Percentiles rank a stretch among this genome's conserved stretches.
These are phyloP conservation scores for Momotus momota DNA, from an alignment of 2,797 vertebrate species.

Conservation along the genomic window DNA sequence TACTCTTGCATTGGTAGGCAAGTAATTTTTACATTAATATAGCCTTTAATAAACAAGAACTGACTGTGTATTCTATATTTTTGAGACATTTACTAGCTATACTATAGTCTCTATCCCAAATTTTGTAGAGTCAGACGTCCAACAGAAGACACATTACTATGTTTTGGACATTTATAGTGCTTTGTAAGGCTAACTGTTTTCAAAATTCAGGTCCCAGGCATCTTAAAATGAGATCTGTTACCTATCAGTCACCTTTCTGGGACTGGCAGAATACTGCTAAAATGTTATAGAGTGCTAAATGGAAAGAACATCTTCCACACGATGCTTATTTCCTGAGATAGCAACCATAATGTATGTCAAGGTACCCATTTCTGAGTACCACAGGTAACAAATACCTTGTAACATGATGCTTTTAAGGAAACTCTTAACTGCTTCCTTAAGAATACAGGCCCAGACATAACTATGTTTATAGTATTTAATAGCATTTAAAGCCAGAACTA, in stretches of 20 bases:
- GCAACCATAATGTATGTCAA: neutral
- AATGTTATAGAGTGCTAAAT: neutral
- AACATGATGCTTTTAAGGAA: neutral
- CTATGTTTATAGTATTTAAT: neutral
- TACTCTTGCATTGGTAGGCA: neutral
- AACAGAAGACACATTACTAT: neutral
- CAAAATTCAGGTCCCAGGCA: neutral
- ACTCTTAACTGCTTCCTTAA: neutral
- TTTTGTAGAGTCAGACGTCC: neutral
- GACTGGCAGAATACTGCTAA: neutral
- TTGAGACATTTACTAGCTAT: neutral
- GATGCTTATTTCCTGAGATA: neutral
- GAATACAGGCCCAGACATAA: neutral
- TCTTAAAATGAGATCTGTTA: neutral
- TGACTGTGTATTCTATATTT: neutral
- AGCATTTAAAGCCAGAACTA: neutral
- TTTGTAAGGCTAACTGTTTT: neutral
- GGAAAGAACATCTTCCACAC: neutral
- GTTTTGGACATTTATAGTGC: neutral
- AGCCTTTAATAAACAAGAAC: neutral
- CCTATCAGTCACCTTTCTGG: neutral
- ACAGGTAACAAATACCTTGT: neutral
- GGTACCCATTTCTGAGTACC: neutral
- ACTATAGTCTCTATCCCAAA: neutral
- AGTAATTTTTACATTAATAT: neutral